phyloP scores from a whole-genome alignment of 1,140 invertebrate species.

The Charaxes varanes region DNA sequence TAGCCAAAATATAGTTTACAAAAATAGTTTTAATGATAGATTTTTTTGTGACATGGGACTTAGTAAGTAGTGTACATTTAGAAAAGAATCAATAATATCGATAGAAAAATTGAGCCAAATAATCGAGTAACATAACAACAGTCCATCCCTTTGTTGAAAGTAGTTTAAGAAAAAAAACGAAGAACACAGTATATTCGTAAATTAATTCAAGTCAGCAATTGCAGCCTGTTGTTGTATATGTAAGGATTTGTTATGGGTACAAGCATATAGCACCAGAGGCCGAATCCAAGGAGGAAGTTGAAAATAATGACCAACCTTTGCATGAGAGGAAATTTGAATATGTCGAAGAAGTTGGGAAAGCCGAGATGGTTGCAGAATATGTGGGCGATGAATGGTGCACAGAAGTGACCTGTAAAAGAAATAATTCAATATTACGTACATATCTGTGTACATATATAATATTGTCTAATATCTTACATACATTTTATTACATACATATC shows the following conservation, averaged over 20 bases:
- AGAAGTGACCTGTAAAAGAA: constrained; percentile 84
- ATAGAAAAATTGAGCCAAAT: too few species aligned
- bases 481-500: not conserved
- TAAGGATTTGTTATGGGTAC: constrained; percentile 85
- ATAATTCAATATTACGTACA: constrained; percentile 8
- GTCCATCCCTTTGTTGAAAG: too few species aligned
- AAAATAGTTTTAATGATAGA: too few species aligned
- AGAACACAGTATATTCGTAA: too few species aligned
- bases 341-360: constrained; percentile 90
- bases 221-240: constrained; percentile 83
- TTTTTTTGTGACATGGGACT: too few species aligned
- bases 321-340: constrained; percentile 79
- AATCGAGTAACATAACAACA: too few species aligned
- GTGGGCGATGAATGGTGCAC: constrained; percentile 91
- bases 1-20: too few species aligned
- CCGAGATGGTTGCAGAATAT: constrained; percentile 98
- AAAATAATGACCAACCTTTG: constrained; percentile 78
- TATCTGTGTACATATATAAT: too few species aligned
- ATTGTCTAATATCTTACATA: not conserved
- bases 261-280: constrained; percentile 85
- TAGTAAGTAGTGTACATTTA: too few species aligned
- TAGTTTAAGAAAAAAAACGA: too few species aligned
- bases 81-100: too few species aligned
- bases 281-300: constrained; percentile 84
- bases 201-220: constrained; percentile 31